Base-by-base conservation (phyloP, 2,113 vertebrate species). In the Chaetura pelagica region DNA sequence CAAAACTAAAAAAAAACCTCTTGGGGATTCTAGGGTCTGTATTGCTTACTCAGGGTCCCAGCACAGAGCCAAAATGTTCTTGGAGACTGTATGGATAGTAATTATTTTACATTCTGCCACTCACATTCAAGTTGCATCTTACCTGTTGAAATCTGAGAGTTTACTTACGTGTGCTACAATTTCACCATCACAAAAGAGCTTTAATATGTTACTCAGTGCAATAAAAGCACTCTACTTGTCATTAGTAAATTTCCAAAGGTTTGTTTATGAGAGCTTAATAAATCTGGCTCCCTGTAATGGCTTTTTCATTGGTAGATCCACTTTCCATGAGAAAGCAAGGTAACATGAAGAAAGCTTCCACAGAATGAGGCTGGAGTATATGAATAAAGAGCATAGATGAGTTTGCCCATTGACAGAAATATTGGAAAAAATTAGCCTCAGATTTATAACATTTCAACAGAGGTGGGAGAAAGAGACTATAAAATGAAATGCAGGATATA, bases 361-460 rank as follows among this genome's bases (percentile, higher is more conserved):
- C 8, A 49, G 18, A 3, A 1, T 0, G 4, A 61, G 7, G 18
- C 21, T 61, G 12, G 7, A 19, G 5, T 35, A 5, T 68, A 49
- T 15, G 35, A 63, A 16, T 24, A 26, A n/a, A 69, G 12, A 51
- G 6, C 20, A 38, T 7, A 40, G 30, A 29, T 48, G 42, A 88
- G 22, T 75, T 75, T 58, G 35, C 22, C 12, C 2, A 8, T 46
- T 64, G 73, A 64, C 6, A 8, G 12, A 42, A 73, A 59, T 38
- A 73, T 46, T 68, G 27, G 35, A 20, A 44, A 94, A 35, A 75
- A 35, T 9, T 71, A 15, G 10, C 3, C 21, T 62, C 61, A 69
- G 8, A 6, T 10, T 80, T 77, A 61, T 55, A 34, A 49, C 46
- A 64, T 35, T 73, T 58, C 46, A 49, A 30, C 7, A 55, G 24